Percentiles rank a stretch among this genome's conserved stretches.
phyloP scores from a whole-genome alignment of 2,888 invertebrate genomes.

The Tipula lateralis region DNA sequence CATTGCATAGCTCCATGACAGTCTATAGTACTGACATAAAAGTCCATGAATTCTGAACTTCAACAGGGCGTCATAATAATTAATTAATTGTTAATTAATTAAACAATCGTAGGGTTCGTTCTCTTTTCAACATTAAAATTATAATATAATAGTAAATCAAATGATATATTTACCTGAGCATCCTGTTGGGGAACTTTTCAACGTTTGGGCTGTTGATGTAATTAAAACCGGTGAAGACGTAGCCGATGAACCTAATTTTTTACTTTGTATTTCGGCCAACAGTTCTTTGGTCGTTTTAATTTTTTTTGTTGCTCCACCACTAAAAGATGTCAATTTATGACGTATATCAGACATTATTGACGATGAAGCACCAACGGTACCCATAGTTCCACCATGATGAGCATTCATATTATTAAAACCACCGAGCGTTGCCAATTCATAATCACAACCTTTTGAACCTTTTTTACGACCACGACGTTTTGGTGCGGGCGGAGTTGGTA shows the following conservation, averaged over 20 bases:
- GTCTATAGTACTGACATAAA: too few relatives aligned
- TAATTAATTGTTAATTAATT: too few relatives aligned
- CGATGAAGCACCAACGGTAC: slow-evolving; percentile 37
- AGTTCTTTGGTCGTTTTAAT: slow-evolving; percentile 49
- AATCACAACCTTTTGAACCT: slow-evolving; percentile 47
- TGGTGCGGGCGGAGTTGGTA: slow-evolving; percentile 35
- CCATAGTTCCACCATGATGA: background rate
- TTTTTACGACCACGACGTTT: slow-evolving; percentile 48
- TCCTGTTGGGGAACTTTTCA: background rate
- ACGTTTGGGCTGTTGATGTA: slow-evolving; percentile 35
- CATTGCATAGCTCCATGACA: too few relatives aligned
- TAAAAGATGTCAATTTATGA: slow-evolving; percentile 34
- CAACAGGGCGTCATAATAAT: too few relatives aligned
- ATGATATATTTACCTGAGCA: slow-evolving; percentile 25
- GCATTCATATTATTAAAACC: background rate
- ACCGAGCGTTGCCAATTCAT: slow-evolving; percentile 41
- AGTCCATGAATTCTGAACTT: too few relatives aligned
- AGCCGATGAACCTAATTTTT: slow-evolving; percentile 39
- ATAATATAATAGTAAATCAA: background rate
- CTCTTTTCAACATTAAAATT: too few relatives aligned
- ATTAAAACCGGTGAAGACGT: slow-evolving; percentile 35
- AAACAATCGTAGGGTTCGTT: too few relatives aligned
- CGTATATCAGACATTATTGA: slow-evolving; percentile 32
- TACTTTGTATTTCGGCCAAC: slow-evolving; percentile 47
- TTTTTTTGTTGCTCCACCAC: slow-evolving; percentile 42